Base-by-base conservation (phyloP, 2,797 vertebrate genomes). In the Gadopsis bispinosus region DNA sequence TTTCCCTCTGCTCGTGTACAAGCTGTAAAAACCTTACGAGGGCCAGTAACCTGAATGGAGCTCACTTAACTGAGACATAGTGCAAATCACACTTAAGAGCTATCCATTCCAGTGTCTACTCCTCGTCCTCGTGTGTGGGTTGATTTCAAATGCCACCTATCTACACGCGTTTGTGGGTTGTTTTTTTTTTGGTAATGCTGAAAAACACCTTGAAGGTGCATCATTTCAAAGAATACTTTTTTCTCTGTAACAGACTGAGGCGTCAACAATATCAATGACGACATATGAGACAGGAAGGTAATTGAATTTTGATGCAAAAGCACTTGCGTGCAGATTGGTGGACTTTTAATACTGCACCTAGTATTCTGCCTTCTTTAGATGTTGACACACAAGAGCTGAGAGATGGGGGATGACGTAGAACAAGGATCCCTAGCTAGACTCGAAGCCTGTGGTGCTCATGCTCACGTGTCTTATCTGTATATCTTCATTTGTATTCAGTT, bases 11-110 rank as follows among this genome's bases (percentile, higher is more conserved):
- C 61, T 59, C 64, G 14, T 48, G 58, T 69, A 76, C 56, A 78
- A 16, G 67, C 67, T 79, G 77, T 86, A 81, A 75, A 89, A 80
- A 69, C 19, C 69, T 82, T 85, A 79, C 22, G 68, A 76, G 68
- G 59, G 71, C 68, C 33, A 50, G 77, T 65, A 86, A 88, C 68
- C 67, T 41, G 55, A 81, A 74, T 59, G 73, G 50, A 39, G 75
- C 58, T 77, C 77, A 70, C 62, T 87, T 79, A 79, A 55, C 60
- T 35, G 56, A 77, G 69, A 71, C 51, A 45, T 10, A 0, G 33
- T 58, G 43, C 50, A 77, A 76, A 84, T 86, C 37, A 50, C 51
- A 50, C 33, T 77, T 43, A 50, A 65, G 60, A 71, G 50, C 66
- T 35, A 20, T 73, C 29, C 8, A 16, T 77, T 70, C 29, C 2